A percentile compares a stretch with the other conserved stretches of the same genome.
These are phyloP conservation scores for Lasioglossum zephyrum DNA, from an alignment of 2,888 invertebrate genomes.

Conservation along the genomic window DNA sequence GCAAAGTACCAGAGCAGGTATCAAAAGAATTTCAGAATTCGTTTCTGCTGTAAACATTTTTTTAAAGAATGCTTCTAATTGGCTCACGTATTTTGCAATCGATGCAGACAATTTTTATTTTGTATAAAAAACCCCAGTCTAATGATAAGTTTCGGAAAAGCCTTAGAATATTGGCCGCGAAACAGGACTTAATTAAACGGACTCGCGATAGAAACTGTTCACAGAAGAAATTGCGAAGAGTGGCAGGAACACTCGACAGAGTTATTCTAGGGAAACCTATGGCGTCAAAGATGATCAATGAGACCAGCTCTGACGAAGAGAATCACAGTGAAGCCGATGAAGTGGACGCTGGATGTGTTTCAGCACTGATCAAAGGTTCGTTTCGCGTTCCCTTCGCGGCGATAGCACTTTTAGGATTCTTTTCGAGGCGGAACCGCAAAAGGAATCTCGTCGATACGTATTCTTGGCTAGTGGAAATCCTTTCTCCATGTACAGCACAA, in stretches of 20 bases:
- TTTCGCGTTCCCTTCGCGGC: slow-evolving; percentile 2
- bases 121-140: neutral
- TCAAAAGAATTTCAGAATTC: neutral
- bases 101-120: neutral
- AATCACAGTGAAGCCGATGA: slow-evolving; percentile 35
- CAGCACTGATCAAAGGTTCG: slow-evolving; percentile 10
- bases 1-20: neutral
- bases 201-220: slow-evolving; percentile 1
- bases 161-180: neutral
- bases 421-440: slow-evolving; percentile 28
- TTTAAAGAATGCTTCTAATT: neutral
- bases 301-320: slow-evolving; percentile 34
- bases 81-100: neutral
- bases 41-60: neutral
- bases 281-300: slow-evolving; percentile 43
- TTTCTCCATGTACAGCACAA: slow-evolving; percentile 36
- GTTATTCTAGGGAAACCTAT: neutral
- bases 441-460: slow-evolving; percentile 31
- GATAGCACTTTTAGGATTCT: slow-evolving; percentile 16
- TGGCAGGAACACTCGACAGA: slow-evolving; percentile 6
- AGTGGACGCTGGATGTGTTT: slow-evolving; percentile 27
- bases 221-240: slow-evolving; percentile 15
- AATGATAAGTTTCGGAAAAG: neutral
- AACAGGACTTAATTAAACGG: neutral
- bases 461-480: slow-evolving; percentile 13